phyloP scores from a whole-genome alignment of 2,797 vertebrate species.

The Apodemus agrarius region DNA sequence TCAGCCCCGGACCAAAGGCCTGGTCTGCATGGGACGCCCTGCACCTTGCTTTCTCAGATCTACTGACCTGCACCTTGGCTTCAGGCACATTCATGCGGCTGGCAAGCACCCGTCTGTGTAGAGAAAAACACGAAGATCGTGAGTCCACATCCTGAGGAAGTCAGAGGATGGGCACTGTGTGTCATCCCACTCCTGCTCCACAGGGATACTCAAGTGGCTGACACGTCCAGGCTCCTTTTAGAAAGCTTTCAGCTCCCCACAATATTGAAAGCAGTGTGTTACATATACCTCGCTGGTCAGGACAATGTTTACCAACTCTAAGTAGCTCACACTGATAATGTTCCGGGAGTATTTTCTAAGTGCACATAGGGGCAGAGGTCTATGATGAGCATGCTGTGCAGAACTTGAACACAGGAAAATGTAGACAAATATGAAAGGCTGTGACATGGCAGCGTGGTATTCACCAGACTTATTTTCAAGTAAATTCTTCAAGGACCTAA shows the following conservation, averaged over 20 bases:
- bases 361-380: too few relatives aligned
- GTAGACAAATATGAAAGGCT: neutral
- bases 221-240: neutral
- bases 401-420: neutral
- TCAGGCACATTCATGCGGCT: slow-evolving; percentile 84
- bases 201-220: too few relatives aligned
- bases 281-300: neutral
- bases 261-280: neutral
- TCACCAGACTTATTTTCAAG: neutral
- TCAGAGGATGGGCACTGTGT: neutral
- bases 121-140: neutral
- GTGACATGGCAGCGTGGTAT: rapidly evolving
- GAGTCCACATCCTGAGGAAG: neutral
- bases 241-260: neutral
- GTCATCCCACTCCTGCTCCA: neutral
- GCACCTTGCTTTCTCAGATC: neutral
- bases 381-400: neutral
- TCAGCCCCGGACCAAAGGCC: rapidly evolving
- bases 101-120: slow-evolving; percentile 84
- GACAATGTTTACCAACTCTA: neutral
- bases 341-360: too few relatives aligned
- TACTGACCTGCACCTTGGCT: slow-evolving; percentile 85
- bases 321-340: neutral
- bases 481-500: neutral
- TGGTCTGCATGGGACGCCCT: rapidly evolving